Percentiles rank a stretch among this genome's conserved stretches.
Conservation (phyloP, 2,797 vertebrate species). For the Chrysocyon brachyurus region DNA sequence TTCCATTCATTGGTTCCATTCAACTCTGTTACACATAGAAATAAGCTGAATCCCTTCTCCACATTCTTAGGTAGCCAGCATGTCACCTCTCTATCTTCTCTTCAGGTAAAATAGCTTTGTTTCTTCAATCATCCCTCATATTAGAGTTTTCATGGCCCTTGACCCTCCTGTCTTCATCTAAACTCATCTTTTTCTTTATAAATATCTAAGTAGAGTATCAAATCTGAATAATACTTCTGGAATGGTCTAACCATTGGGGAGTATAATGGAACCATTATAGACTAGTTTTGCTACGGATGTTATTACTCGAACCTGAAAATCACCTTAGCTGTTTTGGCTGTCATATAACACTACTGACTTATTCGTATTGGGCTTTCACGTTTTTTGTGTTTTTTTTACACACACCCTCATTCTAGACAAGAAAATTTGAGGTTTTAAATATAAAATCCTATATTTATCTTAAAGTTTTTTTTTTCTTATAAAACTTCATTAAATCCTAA, state of each 20-base stretch:
- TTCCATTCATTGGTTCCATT: neutral
- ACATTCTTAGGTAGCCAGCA: neutral
- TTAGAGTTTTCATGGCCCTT: neutral
- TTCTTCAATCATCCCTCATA: neutral
- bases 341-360: neutral
- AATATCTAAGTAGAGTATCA: neutral
- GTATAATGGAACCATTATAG: neutral
- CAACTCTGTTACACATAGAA: neutral
- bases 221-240: neutral
- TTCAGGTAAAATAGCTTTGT: neutral
- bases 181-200: neutral
- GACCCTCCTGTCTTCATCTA: neutral
- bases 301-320: neutral
- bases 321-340: neutral
- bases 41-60: neutral
- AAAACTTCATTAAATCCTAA: slow-evolving; percentile 29
- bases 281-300: neutral
- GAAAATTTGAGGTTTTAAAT: neutral
- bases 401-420: neutral
- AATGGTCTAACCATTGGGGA: neutral
- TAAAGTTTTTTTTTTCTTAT: neutral
- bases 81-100: neutral
- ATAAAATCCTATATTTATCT: neutral
- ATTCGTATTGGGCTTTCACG: neutral
- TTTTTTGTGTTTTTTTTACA: neutral